Evolutionary conservation across 1,140 invertebrate species (phyloP).

Genomic region (Goniozus legneri): DNA sequence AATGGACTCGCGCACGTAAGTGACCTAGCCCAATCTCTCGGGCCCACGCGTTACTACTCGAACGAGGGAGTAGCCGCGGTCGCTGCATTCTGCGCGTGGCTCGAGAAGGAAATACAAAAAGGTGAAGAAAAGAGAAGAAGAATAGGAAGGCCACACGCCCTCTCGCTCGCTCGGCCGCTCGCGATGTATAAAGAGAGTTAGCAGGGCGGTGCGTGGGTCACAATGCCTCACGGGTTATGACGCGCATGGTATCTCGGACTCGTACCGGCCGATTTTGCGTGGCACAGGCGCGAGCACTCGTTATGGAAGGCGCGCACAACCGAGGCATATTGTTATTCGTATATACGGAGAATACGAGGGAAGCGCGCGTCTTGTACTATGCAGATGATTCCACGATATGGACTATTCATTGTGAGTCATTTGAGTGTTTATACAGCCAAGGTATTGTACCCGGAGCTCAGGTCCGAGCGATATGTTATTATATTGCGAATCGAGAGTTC

Average conservation of each 20-base stretch:
- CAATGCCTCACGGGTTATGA: conserved; percentile 40
- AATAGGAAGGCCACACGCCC: conserved; percentile 12
- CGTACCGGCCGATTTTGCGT: no score
- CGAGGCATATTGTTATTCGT: conserved; percentile 39
- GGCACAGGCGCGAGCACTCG: conserved; percentile 31
- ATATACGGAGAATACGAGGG: conserved; percentile 35
- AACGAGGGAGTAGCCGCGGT: conserved; percentile 29
- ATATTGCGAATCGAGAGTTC: conserved; percentile 38
- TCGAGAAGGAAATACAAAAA: conserved; percentile 4
- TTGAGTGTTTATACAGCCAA: conserved; percentile 36
- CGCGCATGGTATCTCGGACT: no score
- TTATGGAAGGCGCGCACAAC: conserved; percentile 38
- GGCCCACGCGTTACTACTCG: conserved; percentile 24
- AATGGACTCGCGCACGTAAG: conserved; percentile 22
- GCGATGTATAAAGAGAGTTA: conserved; percentile 30
- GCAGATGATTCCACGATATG: conserved; percentile 49
- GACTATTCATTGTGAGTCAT: conserved; percentile 47
- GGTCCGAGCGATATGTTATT: conserved; percentile 35
- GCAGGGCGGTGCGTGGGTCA: conserved; percentile 47
- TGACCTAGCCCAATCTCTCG: conserved; percentile 42
- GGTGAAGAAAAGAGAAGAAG: conserved; percentile 2
- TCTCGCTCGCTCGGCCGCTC: no score
- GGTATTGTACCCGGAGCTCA: no score
- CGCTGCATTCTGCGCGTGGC: conserved; percentile 24
- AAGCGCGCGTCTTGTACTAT: conserved; percentile 39